Conservation (phyloP, 2,797 vertebrate genomes). For the Bucorvus abyssinicus region DNA sequence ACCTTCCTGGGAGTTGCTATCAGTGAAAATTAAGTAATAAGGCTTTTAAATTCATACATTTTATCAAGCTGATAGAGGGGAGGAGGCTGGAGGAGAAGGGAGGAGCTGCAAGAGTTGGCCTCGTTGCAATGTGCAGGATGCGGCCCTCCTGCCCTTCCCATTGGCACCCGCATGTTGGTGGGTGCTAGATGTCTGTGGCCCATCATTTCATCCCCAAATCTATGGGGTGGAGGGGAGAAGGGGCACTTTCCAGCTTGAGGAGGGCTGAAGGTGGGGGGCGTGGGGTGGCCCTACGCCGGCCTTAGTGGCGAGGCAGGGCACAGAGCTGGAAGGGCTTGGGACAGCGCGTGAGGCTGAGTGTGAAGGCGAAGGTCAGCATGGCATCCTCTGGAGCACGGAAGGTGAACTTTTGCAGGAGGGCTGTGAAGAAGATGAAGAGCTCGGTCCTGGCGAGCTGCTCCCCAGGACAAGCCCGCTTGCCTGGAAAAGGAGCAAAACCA, state of each 20-base stretch:
- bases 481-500: conserved; percentile 69
- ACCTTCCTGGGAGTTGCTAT: background rate
- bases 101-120: background rate
- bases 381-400: conserved; percentile 73
- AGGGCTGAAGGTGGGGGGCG: fast-evolving
- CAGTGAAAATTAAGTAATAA: background rate
- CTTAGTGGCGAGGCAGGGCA: conserved; percentile 52
- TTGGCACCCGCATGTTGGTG: fast-evolving
- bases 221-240: fast-evolving
- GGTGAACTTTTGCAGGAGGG: conserved; percentile 82
- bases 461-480: conserved; percentile 79
- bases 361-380: conserved; percentile 71
- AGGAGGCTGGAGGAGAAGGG: background rate
- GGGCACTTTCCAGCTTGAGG: fast-evolving
- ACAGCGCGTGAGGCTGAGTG: conserved; percentile 76
- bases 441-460: conserved; percentile 73
- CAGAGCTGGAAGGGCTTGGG: conserved; percentile 78
- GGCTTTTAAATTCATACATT: background rate
- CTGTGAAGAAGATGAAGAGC: conserved; percentile 76
- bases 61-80: background rate
- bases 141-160: background rate
- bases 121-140: background rate
- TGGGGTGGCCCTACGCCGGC: fast-evolving
- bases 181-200: background rate
- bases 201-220: background rate